Conservation (phyloP, 2,797 vertebrate genomes). For the Chaetodon trifasciatus region DNA sequence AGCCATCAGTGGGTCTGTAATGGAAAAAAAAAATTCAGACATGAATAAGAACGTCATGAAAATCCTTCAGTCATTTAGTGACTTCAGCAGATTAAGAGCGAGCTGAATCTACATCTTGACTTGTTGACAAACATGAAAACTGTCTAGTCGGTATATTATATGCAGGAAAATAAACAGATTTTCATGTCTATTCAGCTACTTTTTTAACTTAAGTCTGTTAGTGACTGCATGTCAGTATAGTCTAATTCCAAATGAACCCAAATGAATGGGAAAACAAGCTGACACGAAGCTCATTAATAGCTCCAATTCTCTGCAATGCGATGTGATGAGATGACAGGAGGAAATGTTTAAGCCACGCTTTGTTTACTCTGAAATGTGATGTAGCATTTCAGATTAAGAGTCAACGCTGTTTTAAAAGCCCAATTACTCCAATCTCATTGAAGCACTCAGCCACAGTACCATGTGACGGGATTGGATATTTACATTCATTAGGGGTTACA, state of each 20-base stretch:
- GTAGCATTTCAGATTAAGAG: conserved; percentile 23
- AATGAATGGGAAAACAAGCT: conserved; percentile 13
- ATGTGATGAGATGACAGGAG: conserved; percentile 23
- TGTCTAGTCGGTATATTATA: not conserved
- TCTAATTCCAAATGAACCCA: conserved; percentile 19
- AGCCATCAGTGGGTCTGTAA: not conserved
- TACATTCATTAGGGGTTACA: not conserved
- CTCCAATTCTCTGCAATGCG: conserved; percentile 2
- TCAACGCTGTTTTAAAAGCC: conserved; percentile 31
- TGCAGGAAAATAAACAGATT: conserved; percentile 28
- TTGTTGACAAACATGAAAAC: not conserved
- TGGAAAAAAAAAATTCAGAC: not conserved
- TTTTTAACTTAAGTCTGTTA: not conserved
- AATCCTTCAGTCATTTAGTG: not conserved
- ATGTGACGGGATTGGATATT: not conserved
- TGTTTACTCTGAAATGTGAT: conserved; percentile 40
- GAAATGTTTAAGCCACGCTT: conserved; percentile 20
- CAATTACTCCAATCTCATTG: not conserved
- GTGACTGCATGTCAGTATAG: not conserved
- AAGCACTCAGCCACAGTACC: not conserved
- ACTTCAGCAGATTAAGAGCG: conserved; percentile 1
- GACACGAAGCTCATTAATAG: conserved; percentile 42
- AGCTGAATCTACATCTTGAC: not conserved
- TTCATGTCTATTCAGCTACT: not conserved
- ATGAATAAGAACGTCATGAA: conserved; percentile 1